phyloP scores from a whole-genome alignment of 2,797 vertebrate species.

The Hirundo rustica region DNA sequence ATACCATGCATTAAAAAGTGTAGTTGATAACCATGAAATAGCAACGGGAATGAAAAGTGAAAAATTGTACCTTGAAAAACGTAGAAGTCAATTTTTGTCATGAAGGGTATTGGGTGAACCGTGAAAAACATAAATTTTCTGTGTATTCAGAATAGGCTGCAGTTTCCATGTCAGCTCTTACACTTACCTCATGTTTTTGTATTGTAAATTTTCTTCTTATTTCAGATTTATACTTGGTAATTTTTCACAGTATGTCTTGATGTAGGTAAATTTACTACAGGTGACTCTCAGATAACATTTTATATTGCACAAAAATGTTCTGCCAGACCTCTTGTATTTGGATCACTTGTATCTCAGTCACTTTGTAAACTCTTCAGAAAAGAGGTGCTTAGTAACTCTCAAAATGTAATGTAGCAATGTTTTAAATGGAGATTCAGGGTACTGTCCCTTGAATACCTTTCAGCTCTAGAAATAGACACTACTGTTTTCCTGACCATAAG shows the following conservation, averaged over 20 bases:
- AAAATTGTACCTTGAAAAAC: not conserved
- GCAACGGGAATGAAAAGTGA: not conserved
- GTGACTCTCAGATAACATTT: not conserved
- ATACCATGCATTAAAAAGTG: not conserved
- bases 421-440: not conserved
- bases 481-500: not conserved
- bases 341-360: not conserved
- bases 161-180: not conserved
- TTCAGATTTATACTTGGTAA: not conserved
- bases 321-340: not conserved
- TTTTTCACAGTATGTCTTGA: not conserved
- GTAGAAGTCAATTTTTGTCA: not conserved
- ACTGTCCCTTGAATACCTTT: not conserved
- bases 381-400: not conserved
- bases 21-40: not conserved
- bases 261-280: not conserved
- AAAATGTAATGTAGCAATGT: not conserved
- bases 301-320: not conserved
- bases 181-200: not conserved
- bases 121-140: not conserved
- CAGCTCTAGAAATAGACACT: not conserved
- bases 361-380: not conserved
- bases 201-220: not conserved
- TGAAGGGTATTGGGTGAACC: not conserved
- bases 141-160: not conserved